Conservation (phyloP, 2,888 invertebrate genomes). For the Tetanocera ferruginea region DNA sequence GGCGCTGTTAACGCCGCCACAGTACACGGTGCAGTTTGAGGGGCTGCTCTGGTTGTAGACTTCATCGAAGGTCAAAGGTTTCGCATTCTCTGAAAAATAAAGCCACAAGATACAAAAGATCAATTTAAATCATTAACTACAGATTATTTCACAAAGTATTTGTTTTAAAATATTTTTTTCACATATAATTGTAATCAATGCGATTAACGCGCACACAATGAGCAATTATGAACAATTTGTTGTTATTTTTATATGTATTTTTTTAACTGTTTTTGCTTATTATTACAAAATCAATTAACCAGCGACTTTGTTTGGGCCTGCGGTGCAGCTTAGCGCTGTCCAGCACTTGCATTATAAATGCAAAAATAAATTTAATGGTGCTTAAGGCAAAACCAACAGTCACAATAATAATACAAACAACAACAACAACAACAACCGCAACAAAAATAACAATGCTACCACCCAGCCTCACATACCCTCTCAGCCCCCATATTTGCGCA, state of each 20-base stretch:
- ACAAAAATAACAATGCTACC: background rate
- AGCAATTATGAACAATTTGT: background rate
- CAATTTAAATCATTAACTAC: background rate
- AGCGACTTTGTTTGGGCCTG: background rate
- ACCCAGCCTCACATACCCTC: background rate
- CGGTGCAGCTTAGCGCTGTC: background rate
- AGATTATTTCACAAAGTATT: background rate
- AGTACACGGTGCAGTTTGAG: constrained; percentile 99
- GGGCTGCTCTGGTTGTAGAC: constrained; percentile 98
- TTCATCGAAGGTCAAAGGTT: constrained; percentile 96
- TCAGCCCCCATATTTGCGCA: background rate
- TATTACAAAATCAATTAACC: background rate
- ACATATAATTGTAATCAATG: background rate
- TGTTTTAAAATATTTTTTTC: background rate
- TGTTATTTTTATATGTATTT: background rate
- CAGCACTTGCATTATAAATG: constrained; percentile 11
- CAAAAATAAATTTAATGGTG: constrained; percentile 21
- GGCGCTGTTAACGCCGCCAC: constrained; percentile 82
- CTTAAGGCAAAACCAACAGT: constrained; percentile 1
- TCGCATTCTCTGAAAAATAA: constrained; percentile 81
- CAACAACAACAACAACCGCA: background rate
- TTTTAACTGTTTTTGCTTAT: background rate
- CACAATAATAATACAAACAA: background rate
- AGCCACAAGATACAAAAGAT: background rate
- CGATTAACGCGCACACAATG: too few relatives aligned